Evolutionary conservation across 2,113 vertebrate species (phyloP).

Genomic region (Coracopsis vasa): DNA sequence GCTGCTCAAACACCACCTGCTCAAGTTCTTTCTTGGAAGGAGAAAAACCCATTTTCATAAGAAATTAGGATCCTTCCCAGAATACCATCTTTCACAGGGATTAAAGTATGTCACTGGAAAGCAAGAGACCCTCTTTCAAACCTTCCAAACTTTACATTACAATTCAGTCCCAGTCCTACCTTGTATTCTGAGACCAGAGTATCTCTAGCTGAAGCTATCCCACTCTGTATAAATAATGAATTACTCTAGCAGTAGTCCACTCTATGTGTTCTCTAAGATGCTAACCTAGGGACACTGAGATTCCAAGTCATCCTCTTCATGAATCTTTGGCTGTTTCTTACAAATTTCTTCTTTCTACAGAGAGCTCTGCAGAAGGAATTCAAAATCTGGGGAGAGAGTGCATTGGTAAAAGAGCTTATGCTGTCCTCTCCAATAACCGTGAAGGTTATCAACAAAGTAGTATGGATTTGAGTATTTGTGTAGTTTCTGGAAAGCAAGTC

Average conservation of each 20-base stretch:
- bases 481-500: not conserved
- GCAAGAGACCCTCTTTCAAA: not conserved
- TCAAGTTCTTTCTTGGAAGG: not conserved
- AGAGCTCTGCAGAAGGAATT: not conserved
- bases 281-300: not conserved
- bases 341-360: not conserved
- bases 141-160: not conserved
- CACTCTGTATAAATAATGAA: not conserved
- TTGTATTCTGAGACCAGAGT: not conserved
- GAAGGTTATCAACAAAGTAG: not conserved
- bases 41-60: not conserved
- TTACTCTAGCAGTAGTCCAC: not conserved
- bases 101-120: not conserved
- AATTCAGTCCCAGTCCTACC: not conserved
- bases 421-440: not conserved
- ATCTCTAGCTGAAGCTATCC: not conserved
- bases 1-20: not conserved
- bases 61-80: not conserved
- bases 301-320: not conserved
- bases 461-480: not conserved
- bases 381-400: not conserved
- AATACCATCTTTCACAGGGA: not conserved
- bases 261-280: not conserved
- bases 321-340: not conserved
- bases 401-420: not conserved